Percentiles rank a stretch among this genome's conserved stretches.
Evolutionary conservation across 2,888 invertebrate species (phyloP).

Genomic region (Therioaphis trifolii): DNA sequence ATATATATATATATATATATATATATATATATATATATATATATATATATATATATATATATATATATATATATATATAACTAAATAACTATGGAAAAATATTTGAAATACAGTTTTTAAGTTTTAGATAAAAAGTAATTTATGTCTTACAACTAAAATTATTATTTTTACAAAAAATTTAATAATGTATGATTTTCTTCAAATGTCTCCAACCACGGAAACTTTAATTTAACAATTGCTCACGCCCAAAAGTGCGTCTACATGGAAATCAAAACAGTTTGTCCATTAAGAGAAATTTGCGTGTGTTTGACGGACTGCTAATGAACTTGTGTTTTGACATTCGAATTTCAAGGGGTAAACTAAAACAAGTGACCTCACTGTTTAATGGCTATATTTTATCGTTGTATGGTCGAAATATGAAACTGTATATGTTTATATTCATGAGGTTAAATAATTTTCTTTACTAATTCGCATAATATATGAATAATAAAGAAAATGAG

Average conservation of each 20-base stretch:
- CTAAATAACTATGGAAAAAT: too few relatives aligned
- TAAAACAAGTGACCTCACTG: constrained; percentile 40
- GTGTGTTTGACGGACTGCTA: constrained; percentile 53
- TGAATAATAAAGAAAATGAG: too few relatives aligned
- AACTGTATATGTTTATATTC: constrained; percentile 8
- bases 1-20: too few relatives aligned
- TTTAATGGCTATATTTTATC: constrained; percentile 4
- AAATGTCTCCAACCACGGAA: background rate
- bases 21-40: too few relatives aligned
- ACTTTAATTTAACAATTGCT: constrained; percentile 29
- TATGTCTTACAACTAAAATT: background rate
- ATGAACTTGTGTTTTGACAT: constrained; percentile 55
- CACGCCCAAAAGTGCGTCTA: background rate
- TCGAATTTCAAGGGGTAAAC: constrained; percentile 24
- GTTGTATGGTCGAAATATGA: constrained; percentile 3
- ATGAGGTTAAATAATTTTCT: background rate
- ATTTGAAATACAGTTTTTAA: too few relatives aligned
- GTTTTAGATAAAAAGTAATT: too few relatives aligned
- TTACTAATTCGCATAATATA: too few relatives aligned
- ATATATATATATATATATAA: too few relatives aligned
- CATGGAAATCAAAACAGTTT: constrained; percentile 42
- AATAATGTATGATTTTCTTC: background rate
- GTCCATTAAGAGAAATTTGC: constrained; percentile 19
- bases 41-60: too few relatives aligned
- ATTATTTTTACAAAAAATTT: background rate